Percentiles rank a stretch among this genome's conserved stretches.
Conservation (phyloP, 2,113 vertebrate genomes). For the Columba livia region DNA sequence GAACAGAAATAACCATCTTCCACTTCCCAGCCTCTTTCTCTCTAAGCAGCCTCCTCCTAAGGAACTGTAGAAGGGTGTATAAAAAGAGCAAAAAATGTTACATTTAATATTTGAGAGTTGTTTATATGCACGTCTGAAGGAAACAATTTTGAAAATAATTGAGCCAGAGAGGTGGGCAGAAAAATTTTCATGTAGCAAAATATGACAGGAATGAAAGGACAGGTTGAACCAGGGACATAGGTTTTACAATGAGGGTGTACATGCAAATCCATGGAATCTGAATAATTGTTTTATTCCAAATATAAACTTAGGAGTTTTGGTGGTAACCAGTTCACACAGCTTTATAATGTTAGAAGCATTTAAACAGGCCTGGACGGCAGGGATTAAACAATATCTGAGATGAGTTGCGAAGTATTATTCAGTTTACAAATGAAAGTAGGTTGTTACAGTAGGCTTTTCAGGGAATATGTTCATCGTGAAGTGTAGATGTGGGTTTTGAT, state of each 20-base stretch:
- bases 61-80: background rate
- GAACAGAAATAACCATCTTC: background rate
- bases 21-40: background rate
- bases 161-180: background rate
- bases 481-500: background rate
- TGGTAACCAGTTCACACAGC: background rate
- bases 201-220: background rate
- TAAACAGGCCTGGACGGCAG: background rate
- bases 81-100: background rate
- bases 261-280: background rate
- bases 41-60: background rate
- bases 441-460: background rate
- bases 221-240: background rate
- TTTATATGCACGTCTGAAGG: background rate
- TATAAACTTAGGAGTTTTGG: background rate
- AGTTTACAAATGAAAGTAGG: background rate
- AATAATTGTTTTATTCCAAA: slow-evolving; percentile 3
- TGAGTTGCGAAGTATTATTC: background rate
- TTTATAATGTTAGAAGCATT: background rate
- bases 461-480: background rate
- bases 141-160: background rate
- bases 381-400: background rate
- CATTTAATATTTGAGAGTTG: background rate
- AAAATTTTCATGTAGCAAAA: background rate
- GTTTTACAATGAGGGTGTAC: background rate